Evolutionary conservation across 92 coral and sea anemone genomes (phyloP), one percentile per base, ranked within the genome.

Genomic region (Porites evermanni): DNA sequence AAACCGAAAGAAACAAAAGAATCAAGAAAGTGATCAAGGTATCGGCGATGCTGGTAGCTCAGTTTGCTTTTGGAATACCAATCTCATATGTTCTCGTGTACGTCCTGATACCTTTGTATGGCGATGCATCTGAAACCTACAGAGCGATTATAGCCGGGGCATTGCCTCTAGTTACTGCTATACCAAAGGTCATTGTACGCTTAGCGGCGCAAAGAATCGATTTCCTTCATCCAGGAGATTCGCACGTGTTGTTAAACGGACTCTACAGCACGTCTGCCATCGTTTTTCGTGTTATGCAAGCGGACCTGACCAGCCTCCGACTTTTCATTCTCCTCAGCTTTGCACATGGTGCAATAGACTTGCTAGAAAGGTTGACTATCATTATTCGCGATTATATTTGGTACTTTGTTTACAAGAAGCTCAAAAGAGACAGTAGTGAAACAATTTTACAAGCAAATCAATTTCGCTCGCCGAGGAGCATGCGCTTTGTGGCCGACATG

Each of bases 231-330:
- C 91, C 93, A 8, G 94, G 92, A 0, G 79, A 63, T 8, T 67
- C 81, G 51, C 76, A 91, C 67, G 77, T 72, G n/a, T 32, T 91
- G 5, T 88, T 89, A 16, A 65, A 71, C 19, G 51, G 50, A 8
- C 32, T 87, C 44, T 90, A 81, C 79, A 89, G 75, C 4, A 74
- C 63, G 1, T 71, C 87, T 0, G 89, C 94, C 7, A 64, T 85
- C 8, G 85, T 89, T 1, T 91, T 85, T 72, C 91, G 97, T 13
- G 87, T 86, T 13, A 80, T 94, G 88, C 97, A 91, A 76, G 94
- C 94, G 0, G 93, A 94, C 21, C 74, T 94, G 52, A 78, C 2
- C 78, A 23, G 23, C 64, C 70, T 44, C 24, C 2, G 3, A 32
- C 38, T 32, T 32, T 32, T 2, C 3, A 32, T 32, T 32, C 2